Base-by-base conservation (phyloP, 2,888 invertebrate species). In the Embidobia sp. region DNA sequence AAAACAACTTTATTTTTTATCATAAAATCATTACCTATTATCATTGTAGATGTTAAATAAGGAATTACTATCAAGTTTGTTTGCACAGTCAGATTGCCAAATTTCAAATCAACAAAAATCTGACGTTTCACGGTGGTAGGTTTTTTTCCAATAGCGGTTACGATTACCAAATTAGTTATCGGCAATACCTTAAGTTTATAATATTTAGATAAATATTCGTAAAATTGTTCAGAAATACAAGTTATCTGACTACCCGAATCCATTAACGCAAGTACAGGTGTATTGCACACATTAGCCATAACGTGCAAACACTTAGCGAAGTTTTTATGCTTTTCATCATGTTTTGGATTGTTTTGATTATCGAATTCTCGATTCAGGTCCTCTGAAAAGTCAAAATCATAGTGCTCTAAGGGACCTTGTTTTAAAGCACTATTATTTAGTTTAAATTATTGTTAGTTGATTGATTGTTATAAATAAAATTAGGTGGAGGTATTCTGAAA, bases 401-500 rank as follows among this genome's bases (percentile, higher is more conserved):
- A 51, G 22, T 22, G 33, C 6, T 10, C 16, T 33, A 35, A 16
- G 1, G 51, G 51, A 51, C 33, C 35, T 33, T 35, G 1, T 11
- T 22, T 51, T 35, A 51, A 33, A 11, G 51, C 33, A 22, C 22
- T 51, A 18, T 4, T 33, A 2, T 7, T 31, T 19, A 31, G 51
- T 51, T 51, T 51, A 51, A 51, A 51, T 26, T 11, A n/a, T n/a
- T n/a, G n/a, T n/a, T n/a, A n/a, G n/a, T n/a, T n/a, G n/a, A n/a
- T 7, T 51, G 5, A 22, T 22, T 22, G 6, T 22, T 22, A 22
- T 22, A 22, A 22, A 22, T 22, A 22, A 4, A 6, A 22, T 29
- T 42, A n/a, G 66, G 53, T 16, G 66, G 53, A 8, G 66, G 66
- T 8, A 53, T 53, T 2, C 26, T 51, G 1, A 19, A 3, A 44